These are phyloP conservation scores for Pyrrhosoma nymphula DNA, from an alignment of 2,888 invertebrate species.

Conservation along the genomic window DNA sequence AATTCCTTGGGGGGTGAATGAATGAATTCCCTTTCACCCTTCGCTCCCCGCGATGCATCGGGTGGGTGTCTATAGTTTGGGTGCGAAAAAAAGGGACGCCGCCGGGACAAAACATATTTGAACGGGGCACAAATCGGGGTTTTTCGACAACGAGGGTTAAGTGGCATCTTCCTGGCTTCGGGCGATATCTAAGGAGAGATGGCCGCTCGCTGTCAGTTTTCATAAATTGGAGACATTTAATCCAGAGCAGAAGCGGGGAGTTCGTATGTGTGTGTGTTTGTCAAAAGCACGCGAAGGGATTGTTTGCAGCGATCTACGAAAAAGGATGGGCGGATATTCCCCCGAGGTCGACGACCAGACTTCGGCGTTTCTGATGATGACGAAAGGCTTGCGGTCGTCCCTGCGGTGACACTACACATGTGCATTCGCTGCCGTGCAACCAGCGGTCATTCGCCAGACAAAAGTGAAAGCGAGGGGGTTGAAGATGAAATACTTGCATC, in stretches of 20 bases:
- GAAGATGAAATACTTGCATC: too few relatives aligned
- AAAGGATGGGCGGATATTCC: neutral
- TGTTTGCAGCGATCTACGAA: neutral
- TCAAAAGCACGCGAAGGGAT: neutral
- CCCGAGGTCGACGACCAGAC: neutral
- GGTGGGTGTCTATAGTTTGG: constrained; percentile 22
- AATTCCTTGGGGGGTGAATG: neutral
- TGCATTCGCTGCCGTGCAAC: too few relatives aligned
- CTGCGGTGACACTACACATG: too few relatives aligned
- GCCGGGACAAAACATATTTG: neutral
- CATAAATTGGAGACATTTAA: constrained; percentile 51
- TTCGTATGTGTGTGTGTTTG: neutral
- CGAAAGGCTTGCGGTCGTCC: neutral
- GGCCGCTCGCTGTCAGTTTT: constrained; percentile 47
- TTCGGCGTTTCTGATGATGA: neutral
- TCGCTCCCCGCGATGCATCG: neutral
- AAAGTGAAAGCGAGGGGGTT: too few relatives aligned
- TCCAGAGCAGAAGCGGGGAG: neutral
- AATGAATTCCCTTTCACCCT: neutral
- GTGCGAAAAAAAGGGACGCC: constrained; percentile 27
- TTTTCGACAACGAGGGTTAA: constrained; percentile 60
- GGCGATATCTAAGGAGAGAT: constrained; percentile 42
- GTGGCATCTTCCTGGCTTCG: constrained; percentile 58
- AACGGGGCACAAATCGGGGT: constrained; percentile 46
- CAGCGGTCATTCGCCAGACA: too few relatives aligned